Percentiles rank a stretch among this genome's conserved stretches.
These are phyloP conservation scores for Clavelina lepadiformis DNA, from an alignment of 23 tunicate species.

Conservation along the genomic window DNA sequence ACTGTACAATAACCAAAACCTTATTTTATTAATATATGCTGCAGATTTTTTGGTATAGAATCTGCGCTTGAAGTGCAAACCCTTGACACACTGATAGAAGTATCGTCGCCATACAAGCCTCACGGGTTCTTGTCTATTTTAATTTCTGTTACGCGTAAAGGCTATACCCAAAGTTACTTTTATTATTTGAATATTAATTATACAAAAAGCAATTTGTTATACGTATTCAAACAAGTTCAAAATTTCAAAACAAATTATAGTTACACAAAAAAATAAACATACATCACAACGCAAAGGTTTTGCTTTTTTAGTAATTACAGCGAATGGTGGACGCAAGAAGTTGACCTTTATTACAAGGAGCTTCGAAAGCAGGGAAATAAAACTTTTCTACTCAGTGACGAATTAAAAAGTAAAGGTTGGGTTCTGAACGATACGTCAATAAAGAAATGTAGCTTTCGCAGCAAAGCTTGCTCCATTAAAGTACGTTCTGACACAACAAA, in stretches of 20 bases:
- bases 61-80: slow-evolving; percentile 21
- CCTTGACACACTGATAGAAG: slow-evolving; percentile 29
- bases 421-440: slow-evolving; percentile 31
- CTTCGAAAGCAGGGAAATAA: background rate
- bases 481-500: too few species aligned
- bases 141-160: too few species aligned
- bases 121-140: too few species aligned
- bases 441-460: slow-evolving; percentile 15
- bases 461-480: slow-evolving; percentile 27
- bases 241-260: too few species aligned
- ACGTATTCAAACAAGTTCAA: too few species aligned
- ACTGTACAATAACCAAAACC: too few species aligned
- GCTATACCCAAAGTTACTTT: too few species aligned
- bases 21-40: too few species aligned
- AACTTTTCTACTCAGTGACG: slow-evolving; percentile 27
- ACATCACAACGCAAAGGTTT: too few species aligned
- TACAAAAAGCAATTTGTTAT: too few species aligned
- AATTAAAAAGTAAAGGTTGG: slow-evolving; percentile 36
- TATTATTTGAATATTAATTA: too few species aligned
- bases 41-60: slow-evolving; percentile 35
- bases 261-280: too few species aligned
- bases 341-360: slow-evolving; percentile 23
- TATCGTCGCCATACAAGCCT: slow-evolving; percentile 33
- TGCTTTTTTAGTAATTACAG: slow-evolving; percentile 19
- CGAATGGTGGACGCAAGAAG: slow-evolving; percentile 17